phyloP scores from a whole-genome alignment of 30 jellyfish, hydroid and myxozoan genomes.

The Aurelia sp. region DNA sequence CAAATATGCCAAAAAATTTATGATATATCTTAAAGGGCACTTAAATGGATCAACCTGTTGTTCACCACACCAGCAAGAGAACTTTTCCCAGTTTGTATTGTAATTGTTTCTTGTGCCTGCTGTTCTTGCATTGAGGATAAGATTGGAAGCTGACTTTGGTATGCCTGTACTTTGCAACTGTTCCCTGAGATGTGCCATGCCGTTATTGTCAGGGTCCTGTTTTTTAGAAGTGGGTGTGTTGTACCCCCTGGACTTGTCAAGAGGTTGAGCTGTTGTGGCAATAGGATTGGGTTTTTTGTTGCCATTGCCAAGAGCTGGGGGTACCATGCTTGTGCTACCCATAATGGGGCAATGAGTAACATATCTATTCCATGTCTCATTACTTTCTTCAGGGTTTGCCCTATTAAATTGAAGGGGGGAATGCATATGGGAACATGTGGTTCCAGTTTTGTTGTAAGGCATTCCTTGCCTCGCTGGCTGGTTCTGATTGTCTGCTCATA shows the following conservation, averaged over 20 bases:
- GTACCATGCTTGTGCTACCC: slow-evolving; percentile 45
- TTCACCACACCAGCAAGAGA: slow-evolving; percentile 54
- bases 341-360: slow-evolving; percentile 29
- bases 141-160: slow-evolving; percentile 46
- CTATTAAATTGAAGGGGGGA: slow-evolving; percentile 38
- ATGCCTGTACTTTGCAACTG: slow-evolving; percentile 42
- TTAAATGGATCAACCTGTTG: slow-evolving; percentile 57
- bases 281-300: slow-evolving; percentile 6
- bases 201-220: slow-evolving; percentile 12
- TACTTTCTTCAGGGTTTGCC: slow-evolving; percentile 20
- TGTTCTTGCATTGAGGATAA: slow-evolving; percentile 62
- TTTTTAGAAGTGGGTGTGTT: too few relatives aligned
- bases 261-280: background rate
- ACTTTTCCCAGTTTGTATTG: slow-evolving; percentile 68
- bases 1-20: too few relatives aligned
- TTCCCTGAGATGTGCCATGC: slow-evolving; percentile 56
- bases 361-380: slow-evolving; percentile 7
- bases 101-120: slow-evolving; percentile 60
- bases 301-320: slow-evolving; percentile 5
- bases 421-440: slow-evolving; percentile 38
- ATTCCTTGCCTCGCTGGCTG: slow-evolving; percentile 1
- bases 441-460: slow-evolving; percentile 6
- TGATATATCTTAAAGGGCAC: slow-evolving; percentile 29
- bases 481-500: slow-evolving; percentile 21
- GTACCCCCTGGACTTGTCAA: background rate